These are phyloP conservation scores for Amblyopsis rosae DNA, from an alignment of 2,113 vertebrate species.

Conservation along the genomic window DNA sequence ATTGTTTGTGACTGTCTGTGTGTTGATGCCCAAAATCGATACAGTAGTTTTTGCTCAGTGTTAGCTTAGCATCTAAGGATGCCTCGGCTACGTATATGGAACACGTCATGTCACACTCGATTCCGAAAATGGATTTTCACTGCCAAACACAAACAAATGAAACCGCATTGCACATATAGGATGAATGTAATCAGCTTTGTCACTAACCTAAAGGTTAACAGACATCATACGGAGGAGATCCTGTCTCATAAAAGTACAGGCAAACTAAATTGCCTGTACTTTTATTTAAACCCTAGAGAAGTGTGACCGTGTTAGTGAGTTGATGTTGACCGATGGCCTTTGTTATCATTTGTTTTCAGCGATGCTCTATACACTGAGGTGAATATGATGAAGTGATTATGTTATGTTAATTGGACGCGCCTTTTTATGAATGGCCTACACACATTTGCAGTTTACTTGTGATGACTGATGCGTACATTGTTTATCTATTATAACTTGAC, in stretches of 20 bases:
- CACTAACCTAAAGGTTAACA: constrained; percentile 18
- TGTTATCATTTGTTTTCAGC: constrained; percentile 56
- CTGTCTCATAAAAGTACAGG: too few species aligned
- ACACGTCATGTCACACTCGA: too few species aligned
- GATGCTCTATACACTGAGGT: constrained; percentile 16
- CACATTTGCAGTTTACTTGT: constrained; percentile 26
- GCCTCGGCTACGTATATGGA: too few species aligned
- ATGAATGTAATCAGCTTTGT: constrained; percentile 19
- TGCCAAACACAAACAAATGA: constrained; percentile 15
- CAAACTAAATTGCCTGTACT: background rate
- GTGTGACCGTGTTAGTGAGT: constrained; percentile 51
- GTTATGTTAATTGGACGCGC: constrained; percentile 6
- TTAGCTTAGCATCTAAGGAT: too few species aligned
- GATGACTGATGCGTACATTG: constrained; percentile 52
- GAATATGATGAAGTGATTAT: constrained; percentile 1
- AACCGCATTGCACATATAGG: constrained; percentile 5
- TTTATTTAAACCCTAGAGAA: constrained; percentile 1
- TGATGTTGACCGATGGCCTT: constrained; percentile 29
- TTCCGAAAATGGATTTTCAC: constrained; percentile 9
- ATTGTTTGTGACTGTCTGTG: constrained; percentile 10
- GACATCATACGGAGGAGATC: constrained; percentile 5
- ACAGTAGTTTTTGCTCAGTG: constrained; percentile 16
- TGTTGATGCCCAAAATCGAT: constrained; percentile 48
- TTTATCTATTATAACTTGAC: constrained; percentile 24
- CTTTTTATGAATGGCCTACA: constrained; percentile 17